Conservation (phyloP, 1,140 invertebrate species). For the Drosophila melanica region DNA sequence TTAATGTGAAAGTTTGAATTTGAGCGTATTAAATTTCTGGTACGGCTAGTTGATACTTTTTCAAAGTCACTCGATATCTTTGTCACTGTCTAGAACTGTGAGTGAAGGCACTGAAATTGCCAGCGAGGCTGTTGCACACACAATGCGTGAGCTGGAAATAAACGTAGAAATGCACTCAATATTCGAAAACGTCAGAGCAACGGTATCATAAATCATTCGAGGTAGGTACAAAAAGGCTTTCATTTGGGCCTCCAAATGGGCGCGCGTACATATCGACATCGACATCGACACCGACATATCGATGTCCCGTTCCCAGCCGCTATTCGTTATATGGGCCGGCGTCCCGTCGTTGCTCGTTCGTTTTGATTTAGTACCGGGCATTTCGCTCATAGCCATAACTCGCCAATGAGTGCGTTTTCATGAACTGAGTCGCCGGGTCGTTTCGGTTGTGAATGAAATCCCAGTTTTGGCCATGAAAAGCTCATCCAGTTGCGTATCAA, state of each 20-base stretch:
- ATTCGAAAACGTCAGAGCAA: conserved; percentile 12
- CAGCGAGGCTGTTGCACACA: too few relatives aligned
- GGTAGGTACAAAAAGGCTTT: neutral
- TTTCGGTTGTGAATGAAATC: neutral
- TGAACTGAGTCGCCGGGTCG: conserved; percentile 36
- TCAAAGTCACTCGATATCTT: too few relatives aligned
- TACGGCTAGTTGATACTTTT: too few relatives aligned
- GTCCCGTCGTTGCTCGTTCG: conserved; percentile 44
- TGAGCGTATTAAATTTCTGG: too few relatives aligned
- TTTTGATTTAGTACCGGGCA: conserved; percentile 56
- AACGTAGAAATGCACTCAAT: conserved; percentile 54
- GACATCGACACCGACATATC: neutral
- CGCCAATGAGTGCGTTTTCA: conserved; percentile 42
- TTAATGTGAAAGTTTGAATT: too few relatives aligned
- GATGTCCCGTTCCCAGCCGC: neutral
- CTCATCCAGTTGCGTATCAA: conserved; percentile 40
- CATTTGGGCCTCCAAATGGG: neutral
- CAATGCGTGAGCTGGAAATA: neutral
- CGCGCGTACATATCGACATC: neutral
- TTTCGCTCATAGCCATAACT: conserved; percentile 41
- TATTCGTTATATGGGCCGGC: neutral
- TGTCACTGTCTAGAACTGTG: too few relatives aligned
- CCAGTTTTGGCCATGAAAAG: neutral
- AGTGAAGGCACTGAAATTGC: too few relatives aligned
- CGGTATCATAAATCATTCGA: conserved; percentile 40